phyloP scores from a whole-genome alignment of 2,113 vertebrate genomes.

The Paramormyrops kingsleyae region DNA sequence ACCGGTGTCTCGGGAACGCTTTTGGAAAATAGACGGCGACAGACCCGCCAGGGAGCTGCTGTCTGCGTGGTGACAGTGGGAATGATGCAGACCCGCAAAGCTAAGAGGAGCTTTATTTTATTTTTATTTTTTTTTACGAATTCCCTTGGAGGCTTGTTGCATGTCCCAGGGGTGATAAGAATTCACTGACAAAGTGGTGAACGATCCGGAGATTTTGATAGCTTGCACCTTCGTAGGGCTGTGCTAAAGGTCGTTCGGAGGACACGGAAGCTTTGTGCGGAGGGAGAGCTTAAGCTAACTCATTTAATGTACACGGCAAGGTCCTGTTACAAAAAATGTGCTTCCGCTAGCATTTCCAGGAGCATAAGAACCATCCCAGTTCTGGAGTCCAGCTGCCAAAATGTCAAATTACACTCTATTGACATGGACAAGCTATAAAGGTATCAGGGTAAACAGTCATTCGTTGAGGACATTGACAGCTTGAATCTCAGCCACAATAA shows the following conservation, averaged over 20 bases:
- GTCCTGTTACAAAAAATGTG: not conserved
- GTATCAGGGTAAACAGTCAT: not conserved
- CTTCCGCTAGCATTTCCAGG: not conserved
- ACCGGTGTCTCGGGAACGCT: not conserved
- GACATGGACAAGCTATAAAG: slow-evolving; percentile 11
- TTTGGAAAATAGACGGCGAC: not conserved
- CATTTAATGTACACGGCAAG: not conserved
- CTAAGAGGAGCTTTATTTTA: not conserved
- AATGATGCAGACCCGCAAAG: not conserved
- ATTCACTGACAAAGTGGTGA: not conserved
- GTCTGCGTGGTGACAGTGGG: not conserved
- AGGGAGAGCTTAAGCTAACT: not conserved
- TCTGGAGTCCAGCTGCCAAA: not conserved
- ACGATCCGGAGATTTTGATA: not conserved
- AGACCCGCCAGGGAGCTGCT: not conserved
- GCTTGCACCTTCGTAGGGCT: not conserved
- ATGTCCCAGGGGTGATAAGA: not conserved
- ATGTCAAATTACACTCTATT: slow-evolving; percentile 5
- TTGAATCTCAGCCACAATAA: slow-evolving; percentile 8
- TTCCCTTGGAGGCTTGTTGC: not conserved
- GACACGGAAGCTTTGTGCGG: not conserved
- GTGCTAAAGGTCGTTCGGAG: not conserved
- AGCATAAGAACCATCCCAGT: not conserved
- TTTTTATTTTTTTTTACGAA: not conserved
- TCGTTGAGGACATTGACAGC: not conserved